Evolutionary conservation across 2,888 invertebrate genomes (phyloP).

Genomic region (Lithosia quadra): DNA sequence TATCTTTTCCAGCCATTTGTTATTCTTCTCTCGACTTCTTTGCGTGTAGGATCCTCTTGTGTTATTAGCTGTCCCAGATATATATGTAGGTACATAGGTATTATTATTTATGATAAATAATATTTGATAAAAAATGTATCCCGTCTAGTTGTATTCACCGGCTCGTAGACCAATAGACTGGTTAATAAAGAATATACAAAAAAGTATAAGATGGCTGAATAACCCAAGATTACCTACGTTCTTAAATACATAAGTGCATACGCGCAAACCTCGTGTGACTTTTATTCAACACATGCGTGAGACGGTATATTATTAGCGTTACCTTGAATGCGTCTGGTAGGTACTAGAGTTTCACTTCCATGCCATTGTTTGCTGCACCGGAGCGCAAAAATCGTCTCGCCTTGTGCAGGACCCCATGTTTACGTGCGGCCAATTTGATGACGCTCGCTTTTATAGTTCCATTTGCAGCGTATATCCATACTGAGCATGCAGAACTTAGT

Average conservation of each 20-base stretch:
- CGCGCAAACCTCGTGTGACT: background rate
- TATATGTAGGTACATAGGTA: no score
- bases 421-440: background rate
- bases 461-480: background rate
- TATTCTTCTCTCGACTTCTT: no score
- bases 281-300: background rate
- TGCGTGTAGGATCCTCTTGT: no score
- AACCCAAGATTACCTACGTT: background rate
- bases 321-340: background rate
- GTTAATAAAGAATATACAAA: no score
- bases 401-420: background rate
- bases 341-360: slow-evolving; percentile 1
- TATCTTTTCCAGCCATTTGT: no score
- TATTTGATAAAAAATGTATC: no score
- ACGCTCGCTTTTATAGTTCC: background rate
- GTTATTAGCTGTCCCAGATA: no score
- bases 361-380: background rate
- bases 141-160: no score
- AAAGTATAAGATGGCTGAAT: no score
- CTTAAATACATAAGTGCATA: background rate
- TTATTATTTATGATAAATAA: no score
- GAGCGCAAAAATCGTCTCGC: background rate
- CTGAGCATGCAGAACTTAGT: background rate
- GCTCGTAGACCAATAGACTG: no score
- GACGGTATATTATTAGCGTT: background rate